Evolutionary conservation across 2,888 invertebrate species (phyloP).

Genomic region (Mayetiola destructor): DNA sequence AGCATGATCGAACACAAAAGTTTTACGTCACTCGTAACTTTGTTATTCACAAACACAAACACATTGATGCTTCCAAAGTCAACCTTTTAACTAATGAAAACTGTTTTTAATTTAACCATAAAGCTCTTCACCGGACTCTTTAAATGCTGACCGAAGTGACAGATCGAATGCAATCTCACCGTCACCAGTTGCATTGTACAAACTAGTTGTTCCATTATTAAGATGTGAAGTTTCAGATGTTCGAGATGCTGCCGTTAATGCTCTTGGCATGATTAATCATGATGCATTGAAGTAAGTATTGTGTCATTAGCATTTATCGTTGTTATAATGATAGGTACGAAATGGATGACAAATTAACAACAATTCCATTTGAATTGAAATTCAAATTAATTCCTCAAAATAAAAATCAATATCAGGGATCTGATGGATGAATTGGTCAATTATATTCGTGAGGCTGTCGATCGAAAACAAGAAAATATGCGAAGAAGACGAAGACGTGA

Average conservation of each 20-base stretch:
- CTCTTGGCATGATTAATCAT: constrained; percentile 89
- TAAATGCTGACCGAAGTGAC: constrained; percentile 68
- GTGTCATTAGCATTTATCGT: no score
- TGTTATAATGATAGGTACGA: no score
- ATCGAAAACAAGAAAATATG: constrained; percentile 95
- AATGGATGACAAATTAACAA: no score
- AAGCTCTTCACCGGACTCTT: constrained; percentile 83
- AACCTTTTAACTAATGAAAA: not conserved
- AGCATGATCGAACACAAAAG: no score
- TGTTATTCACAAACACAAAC: no score
- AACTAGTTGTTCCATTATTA: constrained; percentile 80
- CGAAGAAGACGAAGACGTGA: constrained; percentile 79
- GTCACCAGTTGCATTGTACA: constrained; percentile 77
- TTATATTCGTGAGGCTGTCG: constrained; percentile 87
- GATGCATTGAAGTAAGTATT: constrained; percentile 74
- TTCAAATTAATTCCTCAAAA: no score
- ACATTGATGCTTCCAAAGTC: no score
- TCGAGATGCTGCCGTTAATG: constrained; percentile 83
- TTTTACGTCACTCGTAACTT: no score
- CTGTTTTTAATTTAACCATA: constrained; percentile 20
- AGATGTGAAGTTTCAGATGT: constrained; percentile 89
- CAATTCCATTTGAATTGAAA: no score
- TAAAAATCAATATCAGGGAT: constrained; percentile 56
- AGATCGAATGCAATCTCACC: constrained; percentile 54
- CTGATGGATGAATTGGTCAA: constrained; percentile 88